Percentiles rank a stretch among this genome's conserved stretches.
These are phyloP conservation scores for Steinernema carpocapsae DNA, from an alignment of 2,888 invertebrate genomes.

Conservation along the genomic window DNA sequence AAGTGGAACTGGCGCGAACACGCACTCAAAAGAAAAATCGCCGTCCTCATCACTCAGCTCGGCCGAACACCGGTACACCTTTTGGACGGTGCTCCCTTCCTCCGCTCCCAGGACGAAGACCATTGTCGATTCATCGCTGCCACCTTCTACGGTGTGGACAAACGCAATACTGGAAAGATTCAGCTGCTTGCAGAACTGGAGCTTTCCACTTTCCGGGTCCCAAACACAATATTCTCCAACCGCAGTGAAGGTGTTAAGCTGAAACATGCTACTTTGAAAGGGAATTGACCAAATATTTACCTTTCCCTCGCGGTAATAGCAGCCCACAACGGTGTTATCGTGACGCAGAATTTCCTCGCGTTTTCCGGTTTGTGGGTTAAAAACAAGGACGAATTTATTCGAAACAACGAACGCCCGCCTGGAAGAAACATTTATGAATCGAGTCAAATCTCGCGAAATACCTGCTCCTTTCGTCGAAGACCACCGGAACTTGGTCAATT, in stretches of 20 bases:
- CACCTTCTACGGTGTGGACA: neutral
- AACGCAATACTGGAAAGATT: neutral
- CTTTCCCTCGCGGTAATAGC: conserved; percentile 13
- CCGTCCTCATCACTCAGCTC: neutral
- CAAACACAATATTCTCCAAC: conserved; percentile 26
- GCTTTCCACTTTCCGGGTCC: conserved; percentile 14
- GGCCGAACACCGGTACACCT: neutral
- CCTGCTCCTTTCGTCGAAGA: conserved; percentile 25
- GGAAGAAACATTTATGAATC: neutral
- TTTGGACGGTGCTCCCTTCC: neutral
- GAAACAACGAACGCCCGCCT: conserved; percentile 33
- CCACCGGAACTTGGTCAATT: conserved; percentile 4
- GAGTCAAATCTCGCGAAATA: neutral
- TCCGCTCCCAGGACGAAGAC: neutral
- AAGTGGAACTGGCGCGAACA: neutral
- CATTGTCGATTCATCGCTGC: neutral
- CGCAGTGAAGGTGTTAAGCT: conserved; percentile 29
- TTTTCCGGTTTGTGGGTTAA: conserved; percentile 32
- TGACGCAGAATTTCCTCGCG: conserved; percentile 29
- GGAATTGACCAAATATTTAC: too few species aligned
- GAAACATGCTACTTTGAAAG: conserved; percentile 2
- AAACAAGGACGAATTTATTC: conserved; percentile 22
- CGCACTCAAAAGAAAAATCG: neutral
- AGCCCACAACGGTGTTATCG: conserved; percentile 17
- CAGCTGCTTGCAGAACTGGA: conserved; percentile 4